Percentiles rank a stretch among this genome's conserved stretches.
Conservation (phyloP, 2,113 vertebrate species). For the Pachypanchax playfairii region DNA sequence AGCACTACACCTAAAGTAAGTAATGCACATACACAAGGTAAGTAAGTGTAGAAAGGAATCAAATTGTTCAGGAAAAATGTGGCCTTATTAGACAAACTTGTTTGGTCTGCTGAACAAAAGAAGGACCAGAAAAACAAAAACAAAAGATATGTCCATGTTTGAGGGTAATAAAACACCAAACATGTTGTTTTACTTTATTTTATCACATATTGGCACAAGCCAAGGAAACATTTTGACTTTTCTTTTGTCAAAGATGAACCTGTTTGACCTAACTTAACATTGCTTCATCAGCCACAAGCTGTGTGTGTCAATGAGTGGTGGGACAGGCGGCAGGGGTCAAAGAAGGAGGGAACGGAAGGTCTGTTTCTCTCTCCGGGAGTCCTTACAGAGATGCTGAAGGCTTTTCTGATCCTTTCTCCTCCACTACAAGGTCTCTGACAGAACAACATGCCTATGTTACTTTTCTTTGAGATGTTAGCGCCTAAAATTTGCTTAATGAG, state of each 20-base stretch:
- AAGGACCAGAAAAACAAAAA: slow-evolving; percentile 3
- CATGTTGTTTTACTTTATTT: slow-evolving; percentile 12
- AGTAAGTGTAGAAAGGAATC: no score
- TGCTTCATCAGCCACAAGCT: slow-evolving; percentile 59
- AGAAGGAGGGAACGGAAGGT: slow-evolving; percentile 1
- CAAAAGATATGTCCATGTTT: background rate
- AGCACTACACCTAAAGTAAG: slow-evolving; percentile 54
- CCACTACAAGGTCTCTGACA: slow-evolving; percentile 10
- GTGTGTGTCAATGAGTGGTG: slow-evolving; percentile 33
- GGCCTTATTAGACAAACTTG: slow-evolving; percentile 14
- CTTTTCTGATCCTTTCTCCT: slow-evolving; percentile 14
- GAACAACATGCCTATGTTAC: slow-evolving; percentile 12
- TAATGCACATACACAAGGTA: slow-evolving; percentile 37
- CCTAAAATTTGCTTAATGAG: slow-evolving; percentile 38
- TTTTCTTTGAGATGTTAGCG: background rate
- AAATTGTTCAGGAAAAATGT: slow-evolving; percentile 15
- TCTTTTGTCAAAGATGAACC: slow-evolving; percentile 23
- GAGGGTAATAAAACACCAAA: slow-evolving; percentile 11
- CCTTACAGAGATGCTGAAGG: slow-evolving; percentile 1
- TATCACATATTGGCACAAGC: background rate
- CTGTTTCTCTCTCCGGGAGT: slow-evolving; percentile 11
- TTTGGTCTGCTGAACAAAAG: background rate
- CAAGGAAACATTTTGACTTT: slow-evolving; percentile 7
- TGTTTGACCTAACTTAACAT: slow-evolving; percentile 32
- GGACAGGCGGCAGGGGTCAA: slow-evolving; percentile 25